These are phyloP conservation scores for Sciurus vulgaris DNA, from an alignment of 2,797 vertebrate genomes.

Conservation along the genomic window DNA sequence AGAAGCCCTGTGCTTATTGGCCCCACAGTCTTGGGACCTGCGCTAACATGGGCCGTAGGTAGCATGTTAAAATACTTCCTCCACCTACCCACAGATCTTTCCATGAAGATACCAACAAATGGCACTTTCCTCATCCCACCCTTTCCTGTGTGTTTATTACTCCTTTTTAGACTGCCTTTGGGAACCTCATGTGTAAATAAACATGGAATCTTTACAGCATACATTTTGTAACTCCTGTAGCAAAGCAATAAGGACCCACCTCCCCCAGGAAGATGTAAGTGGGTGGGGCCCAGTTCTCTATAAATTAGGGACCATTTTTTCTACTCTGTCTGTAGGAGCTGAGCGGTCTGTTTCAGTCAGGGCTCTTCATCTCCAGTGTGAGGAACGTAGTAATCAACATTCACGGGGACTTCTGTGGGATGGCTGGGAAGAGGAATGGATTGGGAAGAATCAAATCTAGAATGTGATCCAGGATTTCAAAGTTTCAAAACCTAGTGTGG, in stretches of 20 bases:
- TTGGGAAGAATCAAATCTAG: neutral
- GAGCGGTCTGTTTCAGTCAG: neutral
- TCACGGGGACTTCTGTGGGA: neutral
- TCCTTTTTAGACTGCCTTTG: neutral
- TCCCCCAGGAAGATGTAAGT: neutral
- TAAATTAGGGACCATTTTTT: neutral
- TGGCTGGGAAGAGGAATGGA: neutral
- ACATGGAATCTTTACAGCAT: neutral
- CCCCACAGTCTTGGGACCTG: neutral
- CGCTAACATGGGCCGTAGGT: neutral
- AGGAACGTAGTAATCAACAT: neutral
- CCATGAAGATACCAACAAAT: neutral
- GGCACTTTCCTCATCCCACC: neutral
- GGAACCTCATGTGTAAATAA: neutral
- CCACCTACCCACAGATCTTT: neutral
- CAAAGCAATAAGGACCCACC: neutral
- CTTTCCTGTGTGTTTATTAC: neutral
- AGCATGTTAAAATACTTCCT: conserved; percentile 4
- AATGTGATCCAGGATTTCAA: neutral
- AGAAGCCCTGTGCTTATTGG: neutral
- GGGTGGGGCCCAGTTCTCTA: neutral
- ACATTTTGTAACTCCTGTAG: neutral
- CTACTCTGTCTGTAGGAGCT: neutral
- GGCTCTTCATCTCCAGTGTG: neutral
- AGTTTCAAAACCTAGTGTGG: neutral